Evolutionary conservation across 2,888 invertebrate genomes (phyloP), one percentile per base, ranked within the genome.

Genomic region (Drosophila bunnanda): DNA sequence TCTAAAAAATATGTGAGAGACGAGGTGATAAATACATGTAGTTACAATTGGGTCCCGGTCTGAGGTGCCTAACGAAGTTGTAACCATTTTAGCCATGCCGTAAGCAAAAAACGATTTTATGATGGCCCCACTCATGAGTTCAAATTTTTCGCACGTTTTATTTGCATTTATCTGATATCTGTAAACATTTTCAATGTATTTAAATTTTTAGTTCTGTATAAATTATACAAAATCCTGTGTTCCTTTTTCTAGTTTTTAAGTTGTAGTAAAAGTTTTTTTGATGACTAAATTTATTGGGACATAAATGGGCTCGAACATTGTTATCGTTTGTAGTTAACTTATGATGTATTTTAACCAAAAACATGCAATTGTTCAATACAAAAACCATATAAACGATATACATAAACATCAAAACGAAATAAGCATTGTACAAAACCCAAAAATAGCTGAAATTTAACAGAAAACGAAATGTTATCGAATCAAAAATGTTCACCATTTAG

Each of bases 241-340:
- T 69, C 64, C 32, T 7, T 38, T 76, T 79, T 61, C 61, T 76
- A 78, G 69, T 48, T 17, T 25, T 71, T 89, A 61, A 77, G 81
- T 82, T 82, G 78, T 87, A 80, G 83, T 84, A 66, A 76, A 82
- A 77, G 89, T 89, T 87, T 88, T 82, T 87, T 89, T 86, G 89
- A 89, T 88, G 86, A 91, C 91, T 91, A 91, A 91, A 91, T 91
- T 91, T 91, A 91, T 91, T 91, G 91, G 91, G 91, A 88, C 75
- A 79, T 83, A 84, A 90, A 90, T 88, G 90, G 91, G 87, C 79
- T 84, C 81, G 89, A 90, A 90, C 85, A 91, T 91, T 89, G 88
- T 80, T 82, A 83, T 86, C 81, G 83, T 86, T 86, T 88, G 86
- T 86, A 88, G 88, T 79, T 70, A 82, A 85, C 73, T 62, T 76